Evolutionary conservation across 1,140 invertebrate genomes (phyloP), one percentile per base, ranked within the genome.

Genomic region (Anastrepha ludens): DNA sequence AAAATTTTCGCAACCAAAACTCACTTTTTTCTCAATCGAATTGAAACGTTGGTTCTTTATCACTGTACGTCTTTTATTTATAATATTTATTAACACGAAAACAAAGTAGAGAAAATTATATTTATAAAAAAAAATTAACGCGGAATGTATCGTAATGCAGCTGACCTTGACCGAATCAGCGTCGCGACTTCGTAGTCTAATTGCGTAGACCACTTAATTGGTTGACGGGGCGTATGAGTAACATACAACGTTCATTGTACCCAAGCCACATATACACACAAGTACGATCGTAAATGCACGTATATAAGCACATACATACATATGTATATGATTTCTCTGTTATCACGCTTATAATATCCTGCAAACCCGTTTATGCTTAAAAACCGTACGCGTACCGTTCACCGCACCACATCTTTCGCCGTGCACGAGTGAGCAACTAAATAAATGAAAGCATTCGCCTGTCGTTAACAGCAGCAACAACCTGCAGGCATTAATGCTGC

Each of bases 191-290:
- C 50, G 15, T 15, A n/a, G 7, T 20, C 74, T 81, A 81, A 81
- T 55, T 81, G 47, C 47, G 44, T n/a, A 17, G 47, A 20, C n/a
- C 47, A 81, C 47, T 55, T 55, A 29, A 55, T n/a, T 17, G 20
- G 47, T 29, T 55, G 74, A 9, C 74, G 47, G 47, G 74, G 74
- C 74, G 74, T 81, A 81, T 81, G 74, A 81, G 74, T 81, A 81
- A 81, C 74, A 55, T 41, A 55, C 44, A n/a, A 15, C 5, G 13
- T 62, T 17, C 60, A 62, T 17, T 62, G 60, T 17, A n/a, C 60
- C 15, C n/a, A 62, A 15, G 8, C 13, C 15, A 62, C 60, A 81
- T n/a, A 50, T 17, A 2, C 8, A 81, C 41, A 8, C 47, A 2
- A 50, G 29, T 17, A 81, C 44, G 6, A 29, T 7, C 11, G n/a